These are phyloP conservation scores for Pantherophis alleghaniensis DNA, from an alignment of 2,797 vertebrate genomes.

Conservation along the genomic window DNA sequence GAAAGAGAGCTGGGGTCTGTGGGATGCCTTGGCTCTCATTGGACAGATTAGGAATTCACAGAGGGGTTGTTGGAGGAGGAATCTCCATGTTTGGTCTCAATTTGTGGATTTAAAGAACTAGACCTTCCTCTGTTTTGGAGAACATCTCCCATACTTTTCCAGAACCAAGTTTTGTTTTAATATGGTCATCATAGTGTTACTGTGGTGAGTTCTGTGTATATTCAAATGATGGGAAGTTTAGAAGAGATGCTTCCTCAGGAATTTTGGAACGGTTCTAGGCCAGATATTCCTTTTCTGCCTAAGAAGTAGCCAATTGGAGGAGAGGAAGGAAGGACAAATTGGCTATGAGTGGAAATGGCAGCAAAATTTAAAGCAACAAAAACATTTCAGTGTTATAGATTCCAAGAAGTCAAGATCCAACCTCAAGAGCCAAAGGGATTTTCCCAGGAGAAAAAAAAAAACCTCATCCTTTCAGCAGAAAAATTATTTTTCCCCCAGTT, in stretches of 20 bases:
- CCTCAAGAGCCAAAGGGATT: background rate
- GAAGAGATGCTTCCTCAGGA: background rate
- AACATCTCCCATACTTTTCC: no score
- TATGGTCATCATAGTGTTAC: background rate
- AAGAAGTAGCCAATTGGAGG: background rate
- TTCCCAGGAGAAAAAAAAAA: background rate
- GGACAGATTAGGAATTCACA: background rate
- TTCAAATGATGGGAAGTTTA: background rate
- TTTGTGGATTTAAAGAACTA: background rate
- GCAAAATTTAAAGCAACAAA: background rate
- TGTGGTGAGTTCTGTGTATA: background rate
- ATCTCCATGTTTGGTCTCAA: background rate
- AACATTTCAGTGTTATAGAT: background rate
- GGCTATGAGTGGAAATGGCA: background rate
- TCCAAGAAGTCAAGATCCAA: background rate
- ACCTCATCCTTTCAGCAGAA: background rate
- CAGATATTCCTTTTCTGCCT: background rate
- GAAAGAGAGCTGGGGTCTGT: background rate
- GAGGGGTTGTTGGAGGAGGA: background rate
- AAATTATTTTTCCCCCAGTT: background rate
- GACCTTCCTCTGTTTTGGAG: background rate
- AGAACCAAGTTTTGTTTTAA: background rate
- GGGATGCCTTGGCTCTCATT: background rate
- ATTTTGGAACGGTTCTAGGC: background rate
- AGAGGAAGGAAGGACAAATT: background rate